phyloP scores from a whole-genome alignment of 2,888 invertebrate species.

The Agriopis aurantiaria region DNA sequence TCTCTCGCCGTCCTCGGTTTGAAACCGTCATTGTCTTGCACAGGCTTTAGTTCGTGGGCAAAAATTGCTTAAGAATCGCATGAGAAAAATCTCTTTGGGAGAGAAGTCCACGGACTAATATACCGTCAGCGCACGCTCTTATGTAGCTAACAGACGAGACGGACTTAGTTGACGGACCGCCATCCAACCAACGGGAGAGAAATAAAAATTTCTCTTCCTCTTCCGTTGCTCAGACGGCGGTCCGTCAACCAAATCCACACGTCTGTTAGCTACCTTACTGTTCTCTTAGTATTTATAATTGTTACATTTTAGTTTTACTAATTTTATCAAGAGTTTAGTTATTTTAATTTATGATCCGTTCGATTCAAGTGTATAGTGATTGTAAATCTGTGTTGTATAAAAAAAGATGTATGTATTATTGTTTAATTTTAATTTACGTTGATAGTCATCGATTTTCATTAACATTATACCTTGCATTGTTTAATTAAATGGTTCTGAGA shows the following conservation, averaged over 20 bases:
- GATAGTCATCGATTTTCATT: conserved; percentile 52
- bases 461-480: conserved; percentile 59
- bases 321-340: conserved; percentile 45
- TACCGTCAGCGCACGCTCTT: background rate
- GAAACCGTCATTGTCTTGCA: too few relatives aligned
- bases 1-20: too few relatives aligned
- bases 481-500: background rate
- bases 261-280: too few relatives aligned
- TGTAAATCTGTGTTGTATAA: conserved; percentile 49
- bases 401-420: conserved; percentile 50
- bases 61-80: background rate
- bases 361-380: conserved; percentile 50
- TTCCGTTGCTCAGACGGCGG: too few relatives aligned
- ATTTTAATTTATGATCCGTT: conserved; percentile 51
- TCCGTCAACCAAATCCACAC: too few relatives aligned
- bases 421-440: conserved; percentile 50
- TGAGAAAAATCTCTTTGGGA: background rate
- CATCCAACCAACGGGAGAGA: too few relatives aligned
- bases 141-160: too few relatives aligned
- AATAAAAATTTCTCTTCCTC: too few relatives aligned
- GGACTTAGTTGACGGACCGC: too few relatives aligned
- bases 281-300: conserved; percentile 25
- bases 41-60: too few relatives aligned
- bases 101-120: background rate
- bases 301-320: conserved; percentile 45